phyloP scores from a whole-genome alignment of 30 jellyfish, hydroid and myxozoan genomes.

The Aurelia coerulea region DNA sequence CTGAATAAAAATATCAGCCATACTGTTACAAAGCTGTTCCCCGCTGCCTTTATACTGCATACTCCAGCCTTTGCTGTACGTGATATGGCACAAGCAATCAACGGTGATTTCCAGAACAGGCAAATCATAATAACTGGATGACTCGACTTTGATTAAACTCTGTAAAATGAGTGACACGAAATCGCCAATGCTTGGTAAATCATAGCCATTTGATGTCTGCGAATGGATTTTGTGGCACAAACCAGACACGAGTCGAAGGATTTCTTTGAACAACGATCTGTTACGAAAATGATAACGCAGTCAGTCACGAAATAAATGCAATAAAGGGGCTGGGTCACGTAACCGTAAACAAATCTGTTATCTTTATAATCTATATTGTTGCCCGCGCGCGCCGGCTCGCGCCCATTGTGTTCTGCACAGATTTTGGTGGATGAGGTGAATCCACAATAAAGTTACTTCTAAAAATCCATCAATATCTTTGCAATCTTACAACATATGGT shows the following conservation, averaged over 20 bases:
- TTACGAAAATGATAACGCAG: neutral
- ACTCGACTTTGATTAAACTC: constrained; percentile 59
- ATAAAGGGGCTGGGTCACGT: too few relatives aligned
- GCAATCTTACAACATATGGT: too few relatives aligned
- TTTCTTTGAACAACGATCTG: constrained; percentile 52
- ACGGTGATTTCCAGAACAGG: constrained; percentile 90
- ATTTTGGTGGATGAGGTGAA: too few relatives aligned
- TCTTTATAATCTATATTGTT: too few relatives aligned
- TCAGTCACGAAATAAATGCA: neutral
- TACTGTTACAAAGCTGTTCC: constrained; percentile 63
- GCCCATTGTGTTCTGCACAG: too few relatives aligned
- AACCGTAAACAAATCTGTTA: too few relatives aligned
- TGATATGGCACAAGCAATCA: constrained; percentile 71
- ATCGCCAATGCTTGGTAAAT: constrained; percentile 38
- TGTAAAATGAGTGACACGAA: constrained; percentile 38
- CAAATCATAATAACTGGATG: constrained; percentile 88
- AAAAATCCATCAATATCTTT: too few relatives aligned
- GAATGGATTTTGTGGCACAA: constrained; percentile 32
- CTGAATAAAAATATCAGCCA: constrained; percentile 66
- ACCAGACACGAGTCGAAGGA: constrained; percentile 28
- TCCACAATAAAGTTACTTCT: too few relatives aligned
- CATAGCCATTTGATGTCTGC: neutral
- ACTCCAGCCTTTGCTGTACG: constrained; percentile 88
- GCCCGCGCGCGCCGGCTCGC: too few relatives aligned
- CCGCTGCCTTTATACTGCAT: constrained; percentile 63